Conservation (phyloP, 2,113 vertebrate species). For the Ailurus styani region DNA sequence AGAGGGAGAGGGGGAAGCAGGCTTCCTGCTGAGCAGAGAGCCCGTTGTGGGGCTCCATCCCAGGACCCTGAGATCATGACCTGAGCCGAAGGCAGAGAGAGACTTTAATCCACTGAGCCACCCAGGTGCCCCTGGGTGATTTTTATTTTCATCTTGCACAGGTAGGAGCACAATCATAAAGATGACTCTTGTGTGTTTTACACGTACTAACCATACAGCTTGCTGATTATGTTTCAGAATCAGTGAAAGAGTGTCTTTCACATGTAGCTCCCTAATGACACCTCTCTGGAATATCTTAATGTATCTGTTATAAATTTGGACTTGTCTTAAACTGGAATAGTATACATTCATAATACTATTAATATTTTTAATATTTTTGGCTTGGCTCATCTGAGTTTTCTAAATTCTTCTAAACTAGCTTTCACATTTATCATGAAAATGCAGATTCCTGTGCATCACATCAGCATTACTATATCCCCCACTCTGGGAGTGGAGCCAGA, state of each 20-base stretch:
- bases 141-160: background rate
- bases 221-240: background rate
- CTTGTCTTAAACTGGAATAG: background rate
- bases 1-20: no score
- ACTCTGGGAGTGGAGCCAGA: conserved; percentile 6
- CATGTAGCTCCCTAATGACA: background rate
- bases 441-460: background rate
- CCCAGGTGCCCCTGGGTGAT: no score
- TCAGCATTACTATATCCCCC: background rate
- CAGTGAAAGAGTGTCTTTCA: background rate
- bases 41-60: no score
- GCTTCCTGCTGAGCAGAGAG: no score
- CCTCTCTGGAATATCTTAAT: background rate
- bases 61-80: no score
- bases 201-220: background rate
- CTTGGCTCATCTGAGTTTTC: background rate
- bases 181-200: background rate
- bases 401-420: background rate
- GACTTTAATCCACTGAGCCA: no score
- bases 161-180: background rate
- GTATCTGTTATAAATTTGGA: background rate
- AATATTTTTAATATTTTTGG: conserved; percentile 12
- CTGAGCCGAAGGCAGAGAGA: no score
- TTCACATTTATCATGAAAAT: conserved; percentile 18
- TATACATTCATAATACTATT: background rate